Conservation (phyloP, 2,888 invertebrate species). For the Ptilodon capucinus region DNA sequence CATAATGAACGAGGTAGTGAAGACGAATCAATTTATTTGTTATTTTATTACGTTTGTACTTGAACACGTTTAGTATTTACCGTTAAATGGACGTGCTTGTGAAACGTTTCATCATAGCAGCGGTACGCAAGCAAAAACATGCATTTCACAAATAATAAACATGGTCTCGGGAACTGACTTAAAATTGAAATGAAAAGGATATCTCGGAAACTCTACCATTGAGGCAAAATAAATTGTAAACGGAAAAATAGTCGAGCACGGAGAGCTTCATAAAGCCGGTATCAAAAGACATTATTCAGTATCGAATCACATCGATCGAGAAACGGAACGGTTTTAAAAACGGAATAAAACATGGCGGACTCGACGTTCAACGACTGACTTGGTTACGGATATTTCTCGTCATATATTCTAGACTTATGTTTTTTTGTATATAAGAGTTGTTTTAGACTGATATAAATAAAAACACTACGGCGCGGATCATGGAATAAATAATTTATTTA, state of each 20-base stretch:
- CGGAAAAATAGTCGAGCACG: conserved; percentile 39
- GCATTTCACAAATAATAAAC: conserved; percentile 12
- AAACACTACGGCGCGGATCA: background rate
- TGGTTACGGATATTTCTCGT: conserved; percentile 13
- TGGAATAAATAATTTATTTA: too few species aligned
- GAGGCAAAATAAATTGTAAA: conserved; percentile 55
- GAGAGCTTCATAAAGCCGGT: conserved; percentile 50
- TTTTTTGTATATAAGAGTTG: too few species aligned
- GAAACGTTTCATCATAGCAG: background rate
- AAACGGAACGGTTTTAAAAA: conserved; percentile 39
- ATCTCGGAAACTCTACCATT: conserved; percentile 31
- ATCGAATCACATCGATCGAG: conserved; percentile 40
- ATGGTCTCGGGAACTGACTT: conserved; percentile 21
- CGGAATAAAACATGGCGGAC: conserved; percentile 39
- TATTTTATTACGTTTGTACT: background rate
- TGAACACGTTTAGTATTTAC: background rate
- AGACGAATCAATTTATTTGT: background rate
- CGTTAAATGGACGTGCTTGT: background rate
- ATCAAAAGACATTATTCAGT: conserved; percentile 60
- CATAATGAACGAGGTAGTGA: background rate
- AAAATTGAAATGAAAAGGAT: conserved; percentile 29
- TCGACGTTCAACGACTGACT: conserved; percentile 24
- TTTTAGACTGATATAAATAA: too few species aligned
- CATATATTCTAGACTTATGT: background rate
- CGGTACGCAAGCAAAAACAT: background rate